Conservation (phyloP, 2,797 vertebrate species). For the Natrix natrix region DNA sequence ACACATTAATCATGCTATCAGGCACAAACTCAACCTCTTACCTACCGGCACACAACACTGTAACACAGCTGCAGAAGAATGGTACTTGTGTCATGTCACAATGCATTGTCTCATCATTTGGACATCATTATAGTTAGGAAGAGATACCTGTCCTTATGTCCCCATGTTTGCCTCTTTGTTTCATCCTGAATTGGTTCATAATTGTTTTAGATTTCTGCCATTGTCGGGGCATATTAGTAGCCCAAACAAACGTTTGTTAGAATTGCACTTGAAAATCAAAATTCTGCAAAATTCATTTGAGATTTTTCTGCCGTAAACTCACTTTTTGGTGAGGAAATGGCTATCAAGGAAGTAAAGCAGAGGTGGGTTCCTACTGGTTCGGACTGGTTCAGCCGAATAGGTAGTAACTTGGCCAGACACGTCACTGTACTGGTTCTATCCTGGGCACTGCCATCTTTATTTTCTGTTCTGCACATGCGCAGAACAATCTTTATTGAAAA, state of each 20-base stretch:
- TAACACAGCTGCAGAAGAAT: neutral
- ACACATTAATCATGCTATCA: neutral
- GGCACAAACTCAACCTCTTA: neutral
- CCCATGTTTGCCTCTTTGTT: neutral
- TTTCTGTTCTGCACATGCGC: too few species aligned
- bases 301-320: neutral
- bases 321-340: neutral
- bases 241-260: neutral
- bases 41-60: neutral
- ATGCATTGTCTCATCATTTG: neutral
- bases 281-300: neutral
- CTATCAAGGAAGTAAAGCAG: neutral
- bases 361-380: too few species aligned
- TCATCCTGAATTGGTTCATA: neutral
- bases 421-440: too few species aligned
- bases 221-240: neutral
- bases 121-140: neutral
- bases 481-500: too few species aligned
- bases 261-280: neutral
- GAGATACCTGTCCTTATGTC: neutral
- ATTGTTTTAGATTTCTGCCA: neutral
- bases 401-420: too few species aligned
- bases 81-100: neutral
- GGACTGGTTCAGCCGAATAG: too few species aligned
- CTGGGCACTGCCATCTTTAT: too few species aligned